These are phyloP conservation scores for Panzeria rudis DNA, from an alignment of 2,888 invertebrate species.

Conservation along the genomic window DNA sequence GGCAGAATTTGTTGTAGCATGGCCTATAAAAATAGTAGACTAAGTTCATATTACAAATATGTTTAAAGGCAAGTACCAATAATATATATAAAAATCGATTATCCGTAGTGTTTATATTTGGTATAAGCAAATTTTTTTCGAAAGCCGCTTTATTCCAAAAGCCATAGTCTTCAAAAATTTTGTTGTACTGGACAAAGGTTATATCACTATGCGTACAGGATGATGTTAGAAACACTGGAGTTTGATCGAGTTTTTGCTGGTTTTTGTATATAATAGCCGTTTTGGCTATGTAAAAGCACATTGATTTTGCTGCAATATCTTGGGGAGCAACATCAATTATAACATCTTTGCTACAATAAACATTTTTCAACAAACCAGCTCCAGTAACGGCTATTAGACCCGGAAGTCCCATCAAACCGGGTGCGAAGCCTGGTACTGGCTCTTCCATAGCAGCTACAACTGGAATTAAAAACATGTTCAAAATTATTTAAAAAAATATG, in stretches of 20 bases:
- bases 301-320: slow-evolving; percentile 75
- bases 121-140: slow-evolving; percentile 74
- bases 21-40: slow-evolving; percentile 46
- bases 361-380: slow-evolving; percentile 76
- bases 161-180: slow-evolving; percentile 67
- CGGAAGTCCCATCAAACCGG: slow-evolving; percentile 78
- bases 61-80: slow-evolving; percentile 36
- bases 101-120: slow-evolving; percentile 75
- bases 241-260: slow-evolving; percentile 24
- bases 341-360: slow-evolving; percentile 70
- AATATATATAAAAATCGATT: slow-evolving; percentile 73
- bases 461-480: slow-evolving; percentile 38
- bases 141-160: slow-evolving; percentile 75
- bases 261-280: slow-evolving; percentile 34
- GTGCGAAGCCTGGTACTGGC: slow-evolving; percentile 78
- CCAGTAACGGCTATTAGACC: slow-evolving; percentile 78
- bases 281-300: slow-evolving; percentile 40
- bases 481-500: neutral
- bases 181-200: slow-evolving; percentile 74
- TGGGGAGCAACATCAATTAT: slow-evolving; percentile 77
- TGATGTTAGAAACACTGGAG: slow-evolving; percentile 75
- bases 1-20: slow-evolving; percentile 77
- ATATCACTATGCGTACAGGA: slow-evolving; percentile 72
- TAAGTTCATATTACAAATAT: neutral
- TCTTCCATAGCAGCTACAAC: slow-evolving; percentile 77